A percentile compares a stretch with the other conserved stretches of the same genome.
Evolutionary conservation across 35 echinoderm and acorn worm genomes (phyloP).

Genomic region (Stichopus chloronotus): DNA sequence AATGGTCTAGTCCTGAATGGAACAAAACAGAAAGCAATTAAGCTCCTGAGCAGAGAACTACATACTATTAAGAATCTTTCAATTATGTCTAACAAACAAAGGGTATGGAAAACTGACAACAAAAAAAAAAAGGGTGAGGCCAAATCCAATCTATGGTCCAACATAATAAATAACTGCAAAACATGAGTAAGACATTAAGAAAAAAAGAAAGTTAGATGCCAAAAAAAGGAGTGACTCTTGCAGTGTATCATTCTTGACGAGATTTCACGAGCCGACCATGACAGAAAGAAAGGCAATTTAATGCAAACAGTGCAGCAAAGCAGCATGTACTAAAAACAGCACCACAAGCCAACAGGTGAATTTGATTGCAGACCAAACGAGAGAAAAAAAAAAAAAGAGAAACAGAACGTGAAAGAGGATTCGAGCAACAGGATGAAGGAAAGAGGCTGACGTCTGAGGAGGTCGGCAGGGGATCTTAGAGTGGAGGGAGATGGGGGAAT

Average conservation of each 20-base stretch:
- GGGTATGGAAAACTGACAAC: background rate
- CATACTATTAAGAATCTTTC: no score
- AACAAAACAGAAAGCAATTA: no score
- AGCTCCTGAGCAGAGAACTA: no score
- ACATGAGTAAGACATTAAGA: no score
- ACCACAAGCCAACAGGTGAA: background rate
- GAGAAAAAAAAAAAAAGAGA: background rate
- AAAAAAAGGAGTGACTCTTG: background rate
- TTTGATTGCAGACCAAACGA: background rate
- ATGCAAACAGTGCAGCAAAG: background rate
- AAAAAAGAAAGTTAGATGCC: no score
- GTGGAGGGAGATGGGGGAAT: background rate
- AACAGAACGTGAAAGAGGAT: background rate
- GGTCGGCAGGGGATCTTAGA: background rate
- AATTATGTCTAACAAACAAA: background rate
- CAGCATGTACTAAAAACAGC: background rate
- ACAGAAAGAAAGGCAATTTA: background rate
- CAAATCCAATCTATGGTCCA: background rate
- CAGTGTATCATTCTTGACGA: background rate
- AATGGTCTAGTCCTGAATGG: no score
- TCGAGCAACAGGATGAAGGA: background rate
- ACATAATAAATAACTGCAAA: no score
- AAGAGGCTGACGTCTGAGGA: constrained; percentile 23
- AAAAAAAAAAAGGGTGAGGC: background rate
- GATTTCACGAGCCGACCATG: background rate